A percentile compares a stretch with the other conserved stretches of the same genome.
phyloP scores from a whole-genome alignment of 2,888 invertebrate genomes.

The Ectropis crepuscularia region DNA sequence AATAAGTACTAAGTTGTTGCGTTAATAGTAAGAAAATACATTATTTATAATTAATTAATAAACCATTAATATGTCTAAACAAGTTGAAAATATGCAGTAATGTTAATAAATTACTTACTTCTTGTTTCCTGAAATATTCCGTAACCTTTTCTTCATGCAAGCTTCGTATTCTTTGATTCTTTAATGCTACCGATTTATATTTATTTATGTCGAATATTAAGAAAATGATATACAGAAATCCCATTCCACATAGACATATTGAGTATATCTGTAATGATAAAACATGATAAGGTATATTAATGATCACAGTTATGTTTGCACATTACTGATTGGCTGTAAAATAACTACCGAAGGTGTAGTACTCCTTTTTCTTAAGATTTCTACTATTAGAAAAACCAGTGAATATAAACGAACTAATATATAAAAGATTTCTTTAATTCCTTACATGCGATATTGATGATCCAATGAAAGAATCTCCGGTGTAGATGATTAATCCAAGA shows the following conservation, averaged over 20 bases:
- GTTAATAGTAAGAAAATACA: too few relatives aligned
- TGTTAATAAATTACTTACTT: conserved; percentile 64
- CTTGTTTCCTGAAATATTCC: conserved; percentile 74
- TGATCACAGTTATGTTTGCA: too few relatives aligned
- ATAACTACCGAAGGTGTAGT: too few relatives aligned
- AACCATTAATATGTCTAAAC: too few relatives aligned
- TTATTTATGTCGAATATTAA: conserved; percentile 86
- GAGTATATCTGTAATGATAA: conserved; percentile 85
- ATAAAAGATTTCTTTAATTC: conserved; percentile 5
- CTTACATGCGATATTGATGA: conserved; percentile 83
- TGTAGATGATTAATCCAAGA: conserved; percentile 86
- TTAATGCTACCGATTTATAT: conserved; percentile 80
- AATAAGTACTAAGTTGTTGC: too few relatives aligned
- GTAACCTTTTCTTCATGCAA: conserved; percentile 66
- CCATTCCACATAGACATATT: conserved; percentile 82
- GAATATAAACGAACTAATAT: too few relatives aligned
- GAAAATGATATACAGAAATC: conserved; percentile 86
- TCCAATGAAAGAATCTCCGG: conserved; percentile 84
- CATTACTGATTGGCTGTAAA: too few relatives aligned
- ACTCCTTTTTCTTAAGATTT: too few relatives aligned
- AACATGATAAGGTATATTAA: conserved; percentile 17
- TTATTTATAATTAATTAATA: not conserved
- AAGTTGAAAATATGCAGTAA: too few relatives aligned
- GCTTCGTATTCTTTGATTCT: conserved; percentile 72
- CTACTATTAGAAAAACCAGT: too few relatives aligned